Base-by-base conservation (phyloP, 2,113 vertebrate species). In the Ancistrus triradiatus region DNA sequence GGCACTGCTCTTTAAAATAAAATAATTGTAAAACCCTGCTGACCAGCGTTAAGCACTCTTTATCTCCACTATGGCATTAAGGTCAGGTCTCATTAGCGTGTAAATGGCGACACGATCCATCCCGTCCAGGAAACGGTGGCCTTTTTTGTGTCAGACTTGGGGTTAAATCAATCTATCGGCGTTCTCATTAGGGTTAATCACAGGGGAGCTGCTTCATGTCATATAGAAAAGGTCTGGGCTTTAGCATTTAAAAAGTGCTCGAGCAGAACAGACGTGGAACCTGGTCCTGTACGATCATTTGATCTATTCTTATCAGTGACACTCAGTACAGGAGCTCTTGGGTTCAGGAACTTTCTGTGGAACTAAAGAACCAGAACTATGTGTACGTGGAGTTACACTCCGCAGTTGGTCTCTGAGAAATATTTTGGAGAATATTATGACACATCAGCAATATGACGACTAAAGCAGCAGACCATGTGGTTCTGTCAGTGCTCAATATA, bases 141-240 rank as follows among this genome's bases (percentile, higher is more conserved):
- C 68, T 75, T 71, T 70, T 80, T 76, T 79, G 62, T 83, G 83
- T 78, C 80, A 76, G 65, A 77, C 75, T 71, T 37, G 55, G 81
- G 78, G 78, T 77, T 77, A 81, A 82, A 85, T 85, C 80, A 83
- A 86, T 87, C 82, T 80, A 80, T 85, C 81, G 78, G 83, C 83
- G 82, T 85, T 86, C 81, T 86, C 81, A 86, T 87, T 85, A 84
- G 60, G 63, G 63, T 78, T 79, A 79, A 83, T 83, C 82, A 83
- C 80, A 81, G 81, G 77, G 79, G 78, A 82, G 81, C 74, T 78
- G 80, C 80, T 85, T 83, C 85, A 82, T 85, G 84, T 83, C 81
- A 81, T 80, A 59, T 76, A 75, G 81, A 82, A 81, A 80, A 19
- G 48, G 33, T 48, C 60, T 55, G 65, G 46, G 52, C 55, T 19